Percentiles rank a stretch among this genome's conserved stretches.
Evolutionary conservation across 2,113 vertebrate genomes (phyloP).

Genomic region (Boleophthalmus pectinirostris): DNA sequence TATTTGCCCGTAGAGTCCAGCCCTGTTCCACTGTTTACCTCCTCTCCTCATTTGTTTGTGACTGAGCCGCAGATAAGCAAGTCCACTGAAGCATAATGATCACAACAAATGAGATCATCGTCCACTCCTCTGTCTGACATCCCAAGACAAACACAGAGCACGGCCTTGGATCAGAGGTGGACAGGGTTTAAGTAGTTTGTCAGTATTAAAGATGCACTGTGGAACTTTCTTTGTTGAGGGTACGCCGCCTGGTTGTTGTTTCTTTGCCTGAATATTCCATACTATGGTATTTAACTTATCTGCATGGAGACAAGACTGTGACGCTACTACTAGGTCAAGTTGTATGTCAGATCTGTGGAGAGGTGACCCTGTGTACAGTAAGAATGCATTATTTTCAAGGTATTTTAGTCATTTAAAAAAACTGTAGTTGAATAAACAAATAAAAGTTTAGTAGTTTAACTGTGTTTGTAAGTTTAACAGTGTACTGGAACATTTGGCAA

Average conservation of each 20-base stretch:
- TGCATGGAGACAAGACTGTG: not conserved
- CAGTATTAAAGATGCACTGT: not conserved
- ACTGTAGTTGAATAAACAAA: not conserved
- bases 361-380: no score
- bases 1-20: not conserved
- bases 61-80: conserved; percentile 42
- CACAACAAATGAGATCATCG: conserved; percentile 66
- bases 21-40: conserved; percentile 31
- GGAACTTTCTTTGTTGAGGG: no score
- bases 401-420: not conserved
- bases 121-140: conserved; percentile 37
- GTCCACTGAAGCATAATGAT: conserved; percentile 51
- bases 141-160: conserved; percentile 35
- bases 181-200: not conserved
- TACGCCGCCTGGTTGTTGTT: not conserved
- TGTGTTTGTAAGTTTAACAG: no score
- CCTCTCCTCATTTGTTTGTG: conserved; percentile 37
- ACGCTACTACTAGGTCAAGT: not conserved
- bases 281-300: no score
- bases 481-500: not conserved
- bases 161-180: conserved; percentile 1
- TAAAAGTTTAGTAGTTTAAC: not conserved
- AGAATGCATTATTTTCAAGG: no score
- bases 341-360: no score
- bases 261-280: not conserved